phyloP scores from a whole-genome alignment of 2,113 vertebrate genomes.

The Urocitellus parryii region DNA sequence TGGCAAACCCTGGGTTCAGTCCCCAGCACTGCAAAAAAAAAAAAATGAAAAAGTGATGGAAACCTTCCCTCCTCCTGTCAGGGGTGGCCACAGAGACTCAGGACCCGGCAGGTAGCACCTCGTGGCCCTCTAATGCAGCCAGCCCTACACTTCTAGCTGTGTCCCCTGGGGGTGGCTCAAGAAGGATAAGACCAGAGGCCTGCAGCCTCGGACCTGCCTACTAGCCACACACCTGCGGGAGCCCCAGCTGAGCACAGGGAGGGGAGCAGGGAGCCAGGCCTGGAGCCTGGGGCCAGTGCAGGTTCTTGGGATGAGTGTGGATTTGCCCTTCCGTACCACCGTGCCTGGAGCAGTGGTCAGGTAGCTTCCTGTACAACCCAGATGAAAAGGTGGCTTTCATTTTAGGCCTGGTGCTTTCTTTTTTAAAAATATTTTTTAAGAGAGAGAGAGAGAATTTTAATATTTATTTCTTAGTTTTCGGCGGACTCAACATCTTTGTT shows the following conservation, averaged over 20 bases:
- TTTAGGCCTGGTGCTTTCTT: not conserved
- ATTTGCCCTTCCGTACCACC: not conserved
- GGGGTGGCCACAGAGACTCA: not conserved
- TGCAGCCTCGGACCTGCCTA: too few relatives aligned
- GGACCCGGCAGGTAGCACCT: not conserved
- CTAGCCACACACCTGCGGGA: not conserved
- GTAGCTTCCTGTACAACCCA: slow-evolving; percentile 41
- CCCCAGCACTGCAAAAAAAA: not conserved
- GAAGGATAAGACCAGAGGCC: not conserved
- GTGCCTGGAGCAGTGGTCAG: not conserved
- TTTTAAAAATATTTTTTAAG: too few relatives aligned
- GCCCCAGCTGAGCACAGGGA: not conserved
- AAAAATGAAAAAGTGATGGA: not conserved
- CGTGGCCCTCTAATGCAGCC: not conserved
- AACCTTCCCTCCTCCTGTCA: not conserved
- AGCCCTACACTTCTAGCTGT: not conserved
- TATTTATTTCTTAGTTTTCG: too few relatives aligned
- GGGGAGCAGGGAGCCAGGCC: not conserved
- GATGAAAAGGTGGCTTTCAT: slow-evolving; percentile 67
- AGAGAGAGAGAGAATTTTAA: too few relatives aligned
- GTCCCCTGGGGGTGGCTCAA: not conserved
- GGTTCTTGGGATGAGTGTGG: not conserved
- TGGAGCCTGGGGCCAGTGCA: not conserved
- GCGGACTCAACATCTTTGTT: too few relatives aligned
- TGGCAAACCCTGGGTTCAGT: not conserved